Evolutionary conservation across 2,888 invertebrate genomes (phyloP), one percentile per base, ranked within the genome.

Genomic region (Carabus problematicus): DNA sequence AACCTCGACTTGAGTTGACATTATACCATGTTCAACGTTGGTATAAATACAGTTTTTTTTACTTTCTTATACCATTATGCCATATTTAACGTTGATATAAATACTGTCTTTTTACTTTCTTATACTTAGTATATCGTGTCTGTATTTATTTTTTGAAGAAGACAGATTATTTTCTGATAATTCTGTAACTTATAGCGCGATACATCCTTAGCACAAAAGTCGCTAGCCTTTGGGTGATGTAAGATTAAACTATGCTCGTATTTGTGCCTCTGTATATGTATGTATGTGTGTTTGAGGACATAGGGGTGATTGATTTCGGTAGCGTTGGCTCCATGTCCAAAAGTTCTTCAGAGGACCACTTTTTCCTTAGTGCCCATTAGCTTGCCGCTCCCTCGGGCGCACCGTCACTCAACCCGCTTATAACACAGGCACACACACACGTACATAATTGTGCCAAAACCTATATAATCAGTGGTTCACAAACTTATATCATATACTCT

Each of bases 351-450:
- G 14, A 41, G 41, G 54, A 63, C 63, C 54, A 63, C 54, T 63
- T 63, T 63, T 63, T 63, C 63, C 42, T 12, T 47, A 41, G 52
- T 52, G 41, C 63, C 63, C 54, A 63, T 63, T 63, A 63, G 63
- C 52, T 42, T 41, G 52, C 52, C 29, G 39, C 19, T 29, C 40
- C 39, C 56, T n/a, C 56, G 29, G 42, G 12, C 19, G 62, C 62
- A 52, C 56, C 39, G 49, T 40, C 49, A 63, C 52, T 49, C 63
- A 63, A 52, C 54, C 54, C 9, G 16, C 19, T 19, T 52, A 14
- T 19, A 16, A 52, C 12, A 18, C 52, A 19, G 16, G 14, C 9
- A 52, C 52, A 52, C 52, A 42, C 42, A 11, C 52, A 7, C 63
- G 54, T 42, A 54, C 63, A 16, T 11, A 42, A 41, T 16, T 16